Conservation (phyloP, 2,888 invertebrate species). For the Mimachlamys varia region DNA sequence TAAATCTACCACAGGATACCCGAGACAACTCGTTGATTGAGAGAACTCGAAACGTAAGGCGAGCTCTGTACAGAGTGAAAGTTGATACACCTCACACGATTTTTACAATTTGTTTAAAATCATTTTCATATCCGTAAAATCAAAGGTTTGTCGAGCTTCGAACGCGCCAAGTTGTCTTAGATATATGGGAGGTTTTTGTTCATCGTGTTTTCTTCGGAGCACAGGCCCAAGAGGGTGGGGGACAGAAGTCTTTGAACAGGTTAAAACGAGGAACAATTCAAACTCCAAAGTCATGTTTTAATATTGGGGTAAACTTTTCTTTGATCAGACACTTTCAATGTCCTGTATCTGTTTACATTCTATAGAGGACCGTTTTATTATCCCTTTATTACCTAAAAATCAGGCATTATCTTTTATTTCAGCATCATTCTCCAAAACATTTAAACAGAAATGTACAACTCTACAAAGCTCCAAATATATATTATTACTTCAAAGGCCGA, state of each 20-base stretch:
- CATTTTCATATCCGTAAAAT: not conserved
- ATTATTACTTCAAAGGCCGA: conserved; percentile 14
- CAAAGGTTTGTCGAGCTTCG: not conserved
- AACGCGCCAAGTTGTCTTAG: not conserved
- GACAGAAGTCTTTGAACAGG: not conserved
- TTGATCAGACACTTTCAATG: not conserved
- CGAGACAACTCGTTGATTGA: not conserved
- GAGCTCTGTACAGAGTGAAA: not conserved
- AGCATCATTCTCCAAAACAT: conserved; percentile 18
- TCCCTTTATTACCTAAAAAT: conserved; percentile 14
- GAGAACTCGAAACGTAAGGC: not conserved
- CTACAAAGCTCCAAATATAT: conserved; percentile 1
- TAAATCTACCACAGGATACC: not conserved
- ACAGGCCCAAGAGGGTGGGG: not conserved
- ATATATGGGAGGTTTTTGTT: not conserved
- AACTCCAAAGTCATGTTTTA: conserved; percentile 25
- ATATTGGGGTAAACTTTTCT: not conserved
- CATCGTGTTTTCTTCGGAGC: not conserved
- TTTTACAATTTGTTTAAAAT: not conserved
- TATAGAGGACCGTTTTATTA: not conserved
- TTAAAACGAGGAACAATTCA: not conserved
- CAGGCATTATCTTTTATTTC: conserved; percentile 27
- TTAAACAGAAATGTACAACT: conserved; percentile 4
- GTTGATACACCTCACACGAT: not conserved
- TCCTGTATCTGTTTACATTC: not conserved